Evolutionary conservation across 2,113 vertebrate genomes (phyloP).

Genomic region (Phaethon lepturus): DNA sequence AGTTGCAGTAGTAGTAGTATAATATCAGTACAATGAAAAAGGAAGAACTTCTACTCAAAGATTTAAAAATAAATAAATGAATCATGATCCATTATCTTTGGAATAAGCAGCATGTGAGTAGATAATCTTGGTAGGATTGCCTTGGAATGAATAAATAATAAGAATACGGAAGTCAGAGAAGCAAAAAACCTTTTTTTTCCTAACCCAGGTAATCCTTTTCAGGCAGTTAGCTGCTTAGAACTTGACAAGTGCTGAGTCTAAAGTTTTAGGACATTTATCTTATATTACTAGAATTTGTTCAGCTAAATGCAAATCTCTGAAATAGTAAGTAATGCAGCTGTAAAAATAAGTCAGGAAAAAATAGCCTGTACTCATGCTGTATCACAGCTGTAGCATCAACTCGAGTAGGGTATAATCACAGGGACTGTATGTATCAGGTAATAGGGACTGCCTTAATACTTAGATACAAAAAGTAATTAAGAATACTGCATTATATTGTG

Average conservation of each 20-base stretch:
- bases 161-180: neutral
- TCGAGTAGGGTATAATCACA: neutral
- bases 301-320: neutral
- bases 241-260: neutral
- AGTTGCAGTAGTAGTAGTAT: neutral
- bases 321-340: neutral
- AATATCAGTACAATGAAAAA: neutral
- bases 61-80: neutral
- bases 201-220: neutral
- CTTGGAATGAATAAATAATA: neutral
- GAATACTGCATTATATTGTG: fast-evolving
- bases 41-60: neutral
- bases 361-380: neutral
- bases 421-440: neutral
- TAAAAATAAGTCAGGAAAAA: neutral
- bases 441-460: neutral
- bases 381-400: neutral
- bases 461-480: neutral
- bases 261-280: neutral
- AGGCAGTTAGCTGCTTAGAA: neutral
- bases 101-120: neutral
- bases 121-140: neutral
- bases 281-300: neutral
- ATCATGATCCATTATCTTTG: neutral
- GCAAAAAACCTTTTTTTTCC: neutral